phyloP scores from a whole-genome alignment of 2,888 invertebrate species.

The Lutraria lutraria region DNA sequence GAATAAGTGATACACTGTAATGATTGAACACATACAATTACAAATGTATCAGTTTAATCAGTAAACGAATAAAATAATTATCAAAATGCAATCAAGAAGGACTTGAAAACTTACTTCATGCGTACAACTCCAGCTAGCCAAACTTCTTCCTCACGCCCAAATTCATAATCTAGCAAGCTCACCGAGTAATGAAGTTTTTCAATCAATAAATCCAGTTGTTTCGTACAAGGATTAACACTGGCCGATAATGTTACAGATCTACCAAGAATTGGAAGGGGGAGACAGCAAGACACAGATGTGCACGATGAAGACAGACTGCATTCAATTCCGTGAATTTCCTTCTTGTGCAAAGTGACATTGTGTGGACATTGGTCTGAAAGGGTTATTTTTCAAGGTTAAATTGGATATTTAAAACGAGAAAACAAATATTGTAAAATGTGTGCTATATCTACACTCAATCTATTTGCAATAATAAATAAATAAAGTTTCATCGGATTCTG shows the following conservation, averaged over 20 bases:
- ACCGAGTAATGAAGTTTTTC: constrained; percentile 21
- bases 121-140: constrained; percentile 64
- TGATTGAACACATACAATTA: no score
- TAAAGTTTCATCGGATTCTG: no score
- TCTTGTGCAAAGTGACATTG: constrained; percentile 5
- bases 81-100: no score
- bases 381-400: background rate
- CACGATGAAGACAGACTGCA: constrained; percentile 61
- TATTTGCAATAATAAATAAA: no score
- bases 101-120: constrained; percentile 50
- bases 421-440: no score
- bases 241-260: constrained; percentile 15
- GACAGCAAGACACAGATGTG: constrained; percentile 69
- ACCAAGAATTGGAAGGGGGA: constrained; percentile 39
- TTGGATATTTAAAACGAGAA: no score
- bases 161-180: constrained; percentile 49
- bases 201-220: constrained; percentile 30
- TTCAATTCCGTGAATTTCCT: constrained; percentile 43
- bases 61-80: background rate
- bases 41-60: no score
- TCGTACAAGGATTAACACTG: constrained; percentile 45
- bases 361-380: constrained; percentile 47
- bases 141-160: constrained; percentile 54
- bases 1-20: background rate
- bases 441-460: no score